Evolutionary conservation across 2,113 vertebrate species (phyloP), one percentile per base, ranked within the genome.

Genomic region (Istiophorus platypterus): DNA sequence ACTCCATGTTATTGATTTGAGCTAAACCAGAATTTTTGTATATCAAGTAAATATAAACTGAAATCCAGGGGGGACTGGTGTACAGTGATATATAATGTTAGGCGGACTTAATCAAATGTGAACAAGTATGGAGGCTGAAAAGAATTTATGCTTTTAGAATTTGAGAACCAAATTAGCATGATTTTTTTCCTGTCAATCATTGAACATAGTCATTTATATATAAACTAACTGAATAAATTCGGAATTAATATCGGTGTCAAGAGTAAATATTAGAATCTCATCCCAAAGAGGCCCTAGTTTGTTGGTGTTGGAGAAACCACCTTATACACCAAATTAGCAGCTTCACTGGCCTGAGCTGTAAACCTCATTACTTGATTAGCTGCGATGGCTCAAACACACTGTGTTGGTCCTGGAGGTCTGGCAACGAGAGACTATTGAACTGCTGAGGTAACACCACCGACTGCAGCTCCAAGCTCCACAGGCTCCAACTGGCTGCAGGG

Each of bases 301-400:
- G n/a, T n/a, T n/a, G n/a, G n/a, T n/a, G n/a, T n/a, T 1, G 61
- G 41, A 71, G 29, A 41, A 27, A 76, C 17, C 22, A 31, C 22
- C 42, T 37, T 45, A 11, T 22, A n/a, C 39, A 49, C n/a, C 29
- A 49, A 66, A 68, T 80, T 58, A 72, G 64, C 58, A 39, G 58
- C 82, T 69, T 72, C n/a, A 41, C 15, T 31, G 14, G 51, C 3
- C 57, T 62, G 76, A 64, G 47, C 52, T 59, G 76, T 34, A 49
- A 73, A 85, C 13, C 49, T 76, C 69, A 88, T 85, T 54, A 80
- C 31, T 49, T 22, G 70, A 66, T 78, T 42, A 78, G 51, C 78
- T 37, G 15, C 56, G 68, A 63, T 14, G 27, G 34, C 69, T 74
- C 20, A 58, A 45, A n/a, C 15, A 4, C 59, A 58, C 63, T 26